These are phyloP conservation scores for Macrophya annulata DNA, from an alignment of 2,888 invertebrate genomes.

Conservation along the genomic window DNA sequence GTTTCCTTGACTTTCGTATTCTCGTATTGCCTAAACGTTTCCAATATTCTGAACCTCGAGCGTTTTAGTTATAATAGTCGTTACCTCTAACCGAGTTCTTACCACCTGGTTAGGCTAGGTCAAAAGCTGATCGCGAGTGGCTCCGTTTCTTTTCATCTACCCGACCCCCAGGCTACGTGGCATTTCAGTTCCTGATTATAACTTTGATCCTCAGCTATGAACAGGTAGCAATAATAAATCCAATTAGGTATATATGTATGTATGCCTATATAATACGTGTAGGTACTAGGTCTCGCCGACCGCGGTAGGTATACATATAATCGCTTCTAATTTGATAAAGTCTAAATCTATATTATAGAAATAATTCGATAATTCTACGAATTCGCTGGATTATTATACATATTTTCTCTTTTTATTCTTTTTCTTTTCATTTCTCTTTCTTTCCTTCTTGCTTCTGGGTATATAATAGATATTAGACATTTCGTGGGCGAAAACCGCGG, in stretches of 20 bases:
- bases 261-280: background rate
- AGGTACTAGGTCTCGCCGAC: conserved; percentile 2
- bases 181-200: conserved; percentile 50
- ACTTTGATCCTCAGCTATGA: conserved; percentile 42
- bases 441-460: background rate
- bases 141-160: conserved; percentile 9
- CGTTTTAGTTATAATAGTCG: background rate
- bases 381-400: background rate
- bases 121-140: background rate
- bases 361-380: conserved; percentile 37
- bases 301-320: background rate
- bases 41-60: background rate
- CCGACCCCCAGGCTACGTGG: conserved; percentile 35
- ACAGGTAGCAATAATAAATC: conserved; percentile 45
- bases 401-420: background rate
- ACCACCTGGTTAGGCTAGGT: conserved; percentile 27
- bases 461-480: background rate
- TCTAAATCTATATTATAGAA: conserved; percentile 26
- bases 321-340: conserved; percentile 49
- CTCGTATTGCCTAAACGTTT: background rate
- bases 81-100: background rate
- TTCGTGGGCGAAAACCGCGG: background rate
- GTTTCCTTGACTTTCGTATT: background rate
- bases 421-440: no score
- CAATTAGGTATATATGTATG: conserved; percentile 21